Evolutionary conservation across 1,140 invertebrate species (phyloP), one percentile per base, ranked within the genome.

Genomic region (Ips typographus): DNA sequence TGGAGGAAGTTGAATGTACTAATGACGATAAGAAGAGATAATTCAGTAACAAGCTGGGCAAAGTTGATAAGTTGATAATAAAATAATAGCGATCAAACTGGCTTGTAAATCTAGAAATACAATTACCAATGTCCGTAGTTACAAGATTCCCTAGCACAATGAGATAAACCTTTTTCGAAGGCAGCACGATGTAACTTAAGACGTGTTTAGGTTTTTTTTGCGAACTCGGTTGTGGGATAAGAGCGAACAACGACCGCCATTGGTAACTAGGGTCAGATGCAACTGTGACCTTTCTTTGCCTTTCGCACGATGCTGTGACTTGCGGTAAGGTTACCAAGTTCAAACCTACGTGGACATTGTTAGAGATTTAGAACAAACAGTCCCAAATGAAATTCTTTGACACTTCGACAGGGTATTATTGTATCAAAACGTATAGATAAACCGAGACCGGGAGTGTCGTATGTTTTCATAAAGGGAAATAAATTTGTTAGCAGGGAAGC

Each of bases 251-350:
- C 58, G 59, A 55, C 57, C 57, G 6, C 53, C 52, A 61, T 42
- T 68, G 66, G 57, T 68, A 68, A 60, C 66, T 61, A 61, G 58
- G 66, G 66, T 68, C 66, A 68, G 47, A 68, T 68, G 38, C 57
- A 68, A 68, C 65, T 61, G 39, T 47, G 66, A 68, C 66, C 66
- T 68, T 61, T 68, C 57, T 62, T 42, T 61, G 49, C 8, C 57
- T 55, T 68, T 68, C 66, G 66, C 66, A 68, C 66, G 66, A 68
- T 52, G 55, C 43, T 41, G 36, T 37, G 41, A 66, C 55, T 60
- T 41, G 37, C n/a, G 52, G 52, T 36, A 52, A 53, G 40, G 56
- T 68, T 67, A 40, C 65, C 56, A 67, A 67, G 22, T 60, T 60
- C 41, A 62, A 51, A 47, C 39, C 43, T 57, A 55, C 58, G 40